Conservation (phyloP, 1,140 invertebrate genomes). For the Psilanteris sp. region DNA sequence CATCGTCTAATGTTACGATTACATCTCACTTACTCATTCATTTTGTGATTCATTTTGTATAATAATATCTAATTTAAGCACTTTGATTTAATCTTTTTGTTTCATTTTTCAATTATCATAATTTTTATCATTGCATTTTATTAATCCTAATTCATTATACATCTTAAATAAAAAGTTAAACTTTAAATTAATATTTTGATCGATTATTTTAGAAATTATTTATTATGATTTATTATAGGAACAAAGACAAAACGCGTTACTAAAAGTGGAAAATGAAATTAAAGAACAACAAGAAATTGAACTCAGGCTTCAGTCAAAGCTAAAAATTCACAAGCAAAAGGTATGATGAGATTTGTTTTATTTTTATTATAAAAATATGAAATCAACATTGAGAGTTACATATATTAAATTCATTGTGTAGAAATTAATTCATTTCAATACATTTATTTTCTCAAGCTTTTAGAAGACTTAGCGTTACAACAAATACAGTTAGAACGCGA, state of each 20-base stretch:
- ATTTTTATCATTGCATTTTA: no score
- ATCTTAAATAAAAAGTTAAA: no score
- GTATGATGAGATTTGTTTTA: no score
- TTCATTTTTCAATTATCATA: no score
- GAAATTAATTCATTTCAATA: no score
- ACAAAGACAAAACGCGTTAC: constrained; percentile 78
- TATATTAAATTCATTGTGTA: no score
- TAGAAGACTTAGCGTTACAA: constrained; percentile 82
- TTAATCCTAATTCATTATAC: no score
- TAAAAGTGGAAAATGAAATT: constrained; percentile 81
- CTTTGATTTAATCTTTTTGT: not conserved
- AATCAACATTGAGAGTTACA: no score
- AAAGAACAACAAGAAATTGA: constrained; percentile 81
- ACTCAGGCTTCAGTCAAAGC: constrained; percentile 78
- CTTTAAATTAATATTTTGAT: not conserved
- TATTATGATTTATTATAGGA: constrained; percentile 71
- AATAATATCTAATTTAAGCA: no score
- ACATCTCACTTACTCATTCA: constrained; percentile 54
- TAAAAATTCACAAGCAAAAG: constrained; percentile 81
- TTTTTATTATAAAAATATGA: no score
- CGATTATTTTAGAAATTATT: constrained; percentile 13
- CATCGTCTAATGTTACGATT: constrained; percentile 25
- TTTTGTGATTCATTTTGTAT: constrained; percentile 45
- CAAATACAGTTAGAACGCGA: constrained; percentile 84
- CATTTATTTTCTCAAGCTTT: constrained; percentile 80